Evolutionary conservation across 2,113 vertebrate species (phyloP), one percentile per base, ranked within the genome.

Genomic region (Zeus faber): DNA sequence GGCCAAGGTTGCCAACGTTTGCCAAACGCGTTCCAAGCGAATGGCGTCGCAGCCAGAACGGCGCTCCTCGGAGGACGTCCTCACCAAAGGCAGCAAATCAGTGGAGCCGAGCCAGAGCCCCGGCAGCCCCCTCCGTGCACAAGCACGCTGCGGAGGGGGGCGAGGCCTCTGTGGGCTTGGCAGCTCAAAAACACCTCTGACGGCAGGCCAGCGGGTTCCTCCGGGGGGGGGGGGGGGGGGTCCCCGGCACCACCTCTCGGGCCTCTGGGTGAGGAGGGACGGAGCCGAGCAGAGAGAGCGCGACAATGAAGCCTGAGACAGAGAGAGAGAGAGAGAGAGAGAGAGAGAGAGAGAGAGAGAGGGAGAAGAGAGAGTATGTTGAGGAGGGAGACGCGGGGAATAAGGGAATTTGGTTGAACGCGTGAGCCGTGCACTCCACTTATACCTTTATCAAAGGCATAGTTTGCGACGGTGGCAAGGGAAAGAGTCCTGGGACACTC

Each of bases 1-100:
- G 70, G 65, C 77, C 77, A 77, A 82, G 72, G 74, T n/a, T 62
- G 76, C 49, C 61, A 1, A 27, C 56, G 17, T 74, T n/a, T 82
- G 85, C 87, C 84, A 88, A 88, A 87, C 82, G 76, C 61, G 76
- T 72, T 79, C 69, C 77, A 83, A 86, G 86, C 79, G 87, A 85
- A 89, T 78, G 70, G 83, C 78, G 81, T 68, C 69, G 70, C 58
- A 62, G 76, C 74, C 79, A 85, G 81, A 73, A 75, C 70, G 58
- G 68, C 58, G 72, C 75, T 83, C 84, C 81, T 81, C 69, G 62
- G 77, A 83, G 76, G 76, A 46, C 37, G 67, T 72, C 60, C 74
- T 75, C 58, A 81, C 81, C 82, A 81, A 84, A 81, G 81, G 83
- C 83, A 72, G 70, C 82, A 86, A 87, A 86, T 85, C 79, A 82